Base-by-base conservation (phyloP, 2,113 vertebrate genomes). In the Camelus dromedarius region DNA sequence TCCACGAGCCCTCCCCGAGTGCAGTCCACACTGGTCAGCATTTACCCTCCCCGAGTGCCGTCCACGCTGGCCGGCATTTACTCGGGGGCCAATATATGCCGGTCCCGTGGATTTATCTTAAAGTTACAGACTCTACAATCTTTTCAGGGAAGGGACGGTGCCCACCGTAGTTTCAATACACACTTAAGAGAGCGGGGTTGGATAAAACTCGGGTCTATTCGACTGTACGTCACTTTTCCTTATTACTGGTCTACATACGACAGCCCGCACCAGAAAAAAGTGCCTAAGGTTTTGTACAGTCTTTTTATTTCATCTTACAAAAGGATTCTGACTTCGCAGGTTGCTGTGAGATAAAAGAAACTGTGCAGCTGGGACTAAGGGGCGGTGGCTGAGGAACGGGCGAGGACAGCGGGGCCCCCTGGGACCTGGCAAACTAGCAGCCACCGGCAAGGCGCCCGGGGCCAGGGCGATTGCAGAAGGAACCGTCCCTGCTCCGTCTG, bases 1-100 rank as follows among this genome's bases (percentile, higher is more conserved):
- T 14, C 8, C 28, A 4, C 0, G 18, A 52, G 16, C 26, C n/a
- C 30, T 2, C 48, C 3, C 3, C 0, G 13, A 32, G 52, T 0
- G 15, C 32, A 1, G 20, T 79, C 72, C 5, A 8, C 42, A 6
- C 15, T 15, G 26, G 54, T 0, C 4, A 8, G 6, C 12, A 1
- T 5, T 18, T 8, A 22, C 26, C n/a, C 30, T 2, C 48, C 3
- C 3, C 0, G 13, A 32, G 52, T 0, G 15, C 32, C 1, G 20
- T 79, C 72, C 5, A 8, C 42, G 6, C 15, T 15, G 26, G 54
- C 1, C 4, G 12, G 6, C 12, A 1, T 5, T 18, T 8, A 1
- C 30, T 13, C 64, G 0, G 0, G 2, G 9, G n/a, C 35, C 54
- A 1, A 5, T 4, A 2, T 11, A 16, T 0, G 6, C 56, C 12